Base-by-base conservation (phyloP, 2,888 invertebrate genomes). In the Chrysolina haemoptera region DNA sequence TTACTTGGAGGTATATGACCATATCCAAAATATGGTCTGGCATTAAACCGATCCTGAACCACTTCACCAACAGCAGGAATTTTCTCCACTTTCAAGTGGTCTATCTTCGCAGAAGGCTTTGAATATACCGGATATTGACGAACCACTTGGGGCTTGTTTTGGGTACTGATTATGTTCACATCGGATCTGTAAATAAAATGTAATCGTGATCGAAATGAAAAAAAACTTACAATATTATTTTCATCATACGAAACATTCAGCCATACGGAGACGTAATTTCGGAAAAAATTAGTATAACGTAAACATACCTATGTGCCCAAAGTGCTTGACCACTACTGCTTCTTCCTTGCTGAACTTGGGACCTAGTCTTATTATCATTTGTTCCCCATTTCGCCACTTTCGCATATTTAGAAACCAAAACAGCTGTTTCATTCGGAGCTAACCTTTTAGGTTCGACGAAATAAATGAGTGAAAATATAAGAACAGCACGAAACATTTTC, bases 11-110 rank as follows among this genome's bases (percentile, higher is more conserved):
- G 71, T 41, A 62, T 73, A 62, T 80, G 76, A 43, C 73, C 77
- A 68, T 86, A 87, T 35, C 84, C 83, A 74, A 88, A 88, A 76
- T 86, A 86, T 4, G 88, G 88, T 68, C 83, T 81, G 0, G 87
- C 86, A 76, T 88, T 86, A 72, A 86, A 88, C 50, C 88, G 79
- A 68, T 88, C 87, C 80, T 88, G 85, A 67, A 81, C 78, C 11
- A 87, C 86, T 80, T 87, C 87, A 20, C 87, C 88, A 70, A 84
- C 83, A 35, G 82, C 85, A 14, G 87, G 86, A 20, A 85, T 75
- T 68, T 76, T 72, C 68, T 83, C 83, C 1, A 73, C 72, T 43
- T 75, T 66, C 9, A 59, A 63, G 20, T 76, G 64, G 22, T 78
- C 75, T 22, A 73, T n/a, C 74, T 77, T 77, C 1, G 75, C 22